phyloP scores from a whole-genome alignment of 2,888 invertebrate species.

The Drosophila meridionalis region DNA sequence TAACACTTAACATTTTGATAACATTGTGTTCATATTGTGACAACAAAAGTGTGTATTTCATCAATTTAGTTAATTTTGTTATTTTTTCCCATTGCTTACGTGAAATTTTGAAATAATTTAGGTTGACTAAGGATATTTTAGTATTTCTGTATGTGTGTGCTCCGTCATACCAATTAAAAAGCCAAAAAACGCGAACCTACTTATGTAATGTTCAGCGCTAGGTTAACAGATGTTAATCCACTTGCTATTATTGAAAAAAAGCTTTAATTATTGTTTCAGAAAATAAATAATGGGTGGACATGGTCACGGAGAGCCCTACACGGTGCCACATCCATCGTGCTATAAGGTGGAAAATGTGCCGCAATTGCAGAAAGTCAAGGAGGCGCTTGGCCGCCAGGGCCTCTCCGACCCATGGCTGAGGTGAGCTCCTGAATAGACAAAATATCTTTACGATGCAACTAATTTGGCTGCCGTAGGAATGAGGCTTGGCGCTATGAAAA shows the following conservation, averaged over 20 bases:
- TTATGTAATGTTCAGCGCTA: slow-evolving; percentile 65
- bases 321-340: slow-evolving; percentile 89
- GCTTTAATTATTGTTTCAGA: slow-evolving; percentile 16
- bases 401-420: slow-evolving; percentile 95
- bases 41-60: slow-evolving; percentile 43
- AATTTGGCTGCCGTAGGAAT: slow-evolving; percentile 87
- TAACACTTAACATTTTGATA: not conserved
- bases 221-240: slow-evolving; percentile 36
- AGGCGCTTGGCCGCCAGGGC: slow-evolving; percentile 89
- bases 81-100: not conserved
- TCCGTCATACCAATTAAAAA: not conserved
- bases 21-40: slow-evolving; percentile 24
- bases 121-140: not conserved
- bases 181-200: slow-evolving; percentile 31
- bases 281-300: slow-evolving; percentile 86
- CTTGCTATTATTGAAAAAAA: slow-evolving; percentile 1
- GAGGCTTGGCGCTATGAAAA: slow-evolving; percentile 92
- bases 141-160: not conserved
- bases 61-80: slow-evolving; percentile 1
- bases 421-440: slow-evolving; percentile 83
- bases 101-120: slow-evolving; percentile 3
- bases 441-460: not conserved
- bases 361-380: slow-evolving; percentile 88
- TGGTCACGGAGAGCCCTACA: slow-evolving; percentile 86
- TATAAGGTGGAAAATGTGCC: slow-evolving; percentile 91